These are phyloP conservation scores for Armadillidium nasatum DNA, from an alignment of 1,140 invertebrate species.

Conservation along the genomic window DNA sequence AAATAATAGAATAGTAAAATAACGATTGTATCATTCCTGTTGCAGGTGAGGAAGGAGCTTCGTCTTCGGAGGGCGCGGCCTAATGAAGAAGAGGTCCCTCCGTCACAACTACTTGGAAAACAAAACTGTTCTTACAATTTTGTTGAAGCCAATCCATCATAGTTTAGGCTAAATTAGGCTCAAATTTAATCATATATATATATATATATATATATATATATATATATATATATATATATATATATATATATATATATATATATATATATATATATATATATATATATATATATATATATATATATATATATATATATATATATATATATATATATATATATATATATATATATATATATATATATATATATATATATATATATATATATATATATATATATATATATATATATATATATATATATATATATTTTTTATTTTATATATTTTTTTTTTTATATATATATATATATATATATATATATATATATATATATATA, in stretches of 20 bases:
- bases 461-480: background rate
- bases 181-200: background rate
- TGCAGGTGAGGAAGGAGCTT: background rate
- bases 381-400: no score
- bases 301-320: background rate
- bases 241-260: background rate
- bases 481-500: background rate
- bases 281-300: background rate
- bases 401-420: background rate
- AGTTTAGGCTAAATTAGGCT: background rate
- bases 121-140: constrained; percentile 8
- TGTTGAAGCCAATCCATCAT: background rate
- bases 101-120: background rate
- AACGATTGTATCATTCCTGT: background rate
- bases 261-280: background rate
- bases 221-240: background rate
- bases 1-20: no score
- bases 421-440: background rate
- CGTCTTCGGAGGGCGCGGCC: background rate
- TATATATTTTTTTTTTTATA: no score
- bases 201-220: background rate
- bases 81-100: background rate
- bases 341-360: background rate
- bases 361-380: no score
- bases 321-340: background rate